These are phyloP conservation scores for Sabatieria punctata DNA, from an alignment of 2,888 invertebrate genomes.

Conservation along the genomic window DNA sequence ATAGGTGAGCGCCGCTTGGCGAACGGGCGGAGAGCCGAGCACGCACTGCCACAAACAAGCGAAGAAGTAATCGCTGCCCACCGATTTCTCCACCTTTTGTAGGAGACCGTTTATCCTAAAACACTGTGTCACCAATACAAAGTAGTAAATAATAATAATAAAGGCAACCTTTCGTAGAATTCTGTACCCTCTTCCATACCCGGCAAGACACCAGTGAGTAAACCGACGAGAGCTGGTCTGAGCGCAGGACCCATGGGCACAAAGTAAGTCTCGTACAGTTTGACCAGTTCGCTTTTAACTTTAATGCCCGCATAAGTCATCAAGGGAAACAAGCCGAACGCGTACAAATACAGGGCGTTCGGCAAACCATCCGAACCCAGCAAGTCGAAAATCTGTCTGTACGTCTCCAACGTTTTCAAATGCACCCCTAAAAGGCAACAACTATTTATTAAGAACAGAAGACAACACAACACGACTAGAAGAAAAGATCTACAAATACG, in stretches of 20 bases:
- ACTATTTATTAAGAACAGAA: background rate
- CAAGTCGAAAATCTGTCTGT: slow-evolving; percentile 71
- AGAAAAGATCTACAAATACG: too few species aligned
- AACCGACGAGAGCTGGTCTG: slow-evolving; percentile 63
- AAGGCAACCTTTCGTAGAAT: slow-evolving; percentile 21
- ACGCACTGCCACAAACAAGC: slow-evolving; percentile 73
- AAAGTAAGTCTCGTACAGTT: slow-evolving; percentile 68
- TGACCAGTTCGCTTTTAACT: slow-evolving; percentile 60
- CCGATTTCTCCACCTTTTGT: slow-evolving; percentile 24
- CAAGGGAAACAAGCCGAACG: slow-evolving; percentile 63
- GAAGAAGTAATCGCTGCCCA: slow-evolving; percentile 60
- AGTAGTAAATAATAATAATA: background rate
- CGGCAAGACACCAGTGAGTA: slow-evolving; percentile 68
- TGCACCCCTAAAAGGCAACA: slow-evolving; percentile 47
- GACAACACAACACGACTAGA: too few species aligned
- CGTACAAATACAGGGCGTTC: slow-evolving; percentile 28
- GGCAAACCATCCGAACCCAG: slow-evolving; percentile 48
- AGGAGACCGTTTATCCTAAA: background rate
- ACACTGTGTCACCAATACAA: background rate
- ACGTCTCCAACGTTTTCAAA: slow-evolving; percentile 72
- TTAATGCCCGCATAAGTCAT: slow-evolving; percentile 73
- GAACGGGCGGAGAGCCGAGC: slow-evolving; percentile 56
- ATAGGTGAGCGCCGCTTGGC: slow-evolving; percentile 63
- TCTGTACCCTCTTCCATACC: slow-evolving; percentile 40
- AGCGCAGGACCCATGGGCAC: slow-evolving; percentile 58